Evolutionary conservation across 2,888 invertebrate species (phyloP), one percentile per base, ranked within the genome.

Genomic region (Graphium colonna): DNA sequence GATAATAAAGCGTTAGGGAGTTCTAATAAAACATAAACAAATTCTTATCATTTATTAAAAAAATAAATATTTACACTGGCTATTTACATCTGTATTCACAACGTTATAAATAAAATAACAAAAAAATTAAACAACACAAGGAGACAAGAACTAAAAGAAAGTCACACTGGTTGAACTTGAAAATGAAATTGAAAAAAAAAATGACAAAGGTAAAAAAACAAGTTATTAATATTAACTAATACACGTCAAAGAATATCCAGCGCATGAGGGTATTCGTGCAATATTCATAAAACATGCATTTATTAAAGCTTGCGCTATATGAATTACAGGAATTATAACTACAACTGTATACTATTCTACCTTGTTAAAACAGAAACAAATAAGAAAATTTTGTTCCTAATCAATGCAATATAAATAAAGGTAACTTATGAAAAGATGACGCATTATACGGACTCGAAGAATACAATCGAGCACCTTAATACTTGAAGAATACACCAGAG

Each of bases 11-110:
- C 48, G n/a, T 16, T 44, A 52, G 68, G 75, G 73, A 64, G 61
- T 52, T 66, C 54, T 68, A 87, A 86, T 85, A 77, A 88, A 88
- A 88, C 83, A 83, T 67, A 53, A 61, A 60, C 58, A 58, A 73
- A 67, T 75, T 77, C 59, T 79, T 72, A 77, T 56, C 61, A 60
- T 88, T 88, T 87, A 84, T 83, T 69, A 64, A 68, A 73, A 50
- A 67, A 71, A 78, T 74, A 77, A 77, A 73, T 74, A 79, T 71
- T 75, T 79, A 84, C 83, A 85, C 69, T 70, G 75, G 76, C 69
- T 77, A 77, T 79, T 75, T 77, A 82, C 79, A 82, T 71, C 73
- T 73, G 69, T 74, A 71, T 68, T 74, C 68, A 67, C 60, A 72
- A 75, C 68, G 68, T 63, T 62, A 67, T 52, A 63, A 59, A 59